Base-by-base conservation (phyloP, 2,888 invertebrate species). In the Callyntrura sp. region DNA sequence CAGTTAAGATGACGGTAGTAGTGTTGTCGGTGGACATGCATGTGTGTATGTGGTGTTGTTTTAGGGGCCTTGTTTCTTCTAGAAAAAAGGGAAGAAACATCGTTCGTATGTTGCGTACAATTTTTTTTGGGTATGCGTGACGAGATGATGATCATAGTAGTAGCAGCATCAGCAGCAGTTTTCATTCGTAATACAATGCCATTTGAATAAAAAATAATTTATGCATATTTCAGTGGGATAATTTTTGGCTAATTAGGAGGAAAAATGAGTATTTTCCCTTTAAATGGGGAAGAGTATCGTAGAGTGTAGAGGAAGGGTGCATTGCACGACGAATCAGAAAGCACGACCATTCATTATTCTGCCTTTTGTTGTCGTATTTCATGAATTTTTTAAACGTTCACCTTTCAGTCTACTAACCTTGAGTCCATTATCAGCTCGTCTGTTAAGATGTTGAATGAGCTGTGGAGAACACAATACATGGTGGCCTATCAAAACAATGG, bases 241-340 rank as follows among this genome's bases (percentile, higher is more conserved):
- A 84, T 85, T 81, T 88, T 85, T 89, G 43, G 83, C 89, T 89
- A 89, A 89, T 89, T 89, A 89, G 85, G 55, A 62, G 48, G 70
- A 76, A 83, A 79, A 78, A 84, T 86, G 17, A 55, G 55, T 48
- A 20, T 65, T 84, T 84, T 84, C 35, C 43, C 79, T 79, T 35
- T 57, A 78, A 25, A 43, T 76, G 51, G 20, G 51, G 23, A 25
- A 6, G 23, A 48, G 3, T 23, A 76, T 45, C n/a, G 14, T n/a
- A 17, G 28, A 51, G 3, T 35, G n/a, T 70, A 28, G 70, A 6
- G 17, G 73, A 73, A 84, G 35, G 35, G 70, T 70, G 76, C 76
- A 55, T 28, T 73, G 35, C 76, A 85, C 76, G 76, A 76, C 35
- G 35, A 79, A 79, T 79, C 20, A 17, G 57, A 35, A 14, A 35